These are phyloP conservation scores for Irena cyanogastra DNA, from an alignment of 2,113 vertebrate genomes.

Conservation along the genomic window DNA sequence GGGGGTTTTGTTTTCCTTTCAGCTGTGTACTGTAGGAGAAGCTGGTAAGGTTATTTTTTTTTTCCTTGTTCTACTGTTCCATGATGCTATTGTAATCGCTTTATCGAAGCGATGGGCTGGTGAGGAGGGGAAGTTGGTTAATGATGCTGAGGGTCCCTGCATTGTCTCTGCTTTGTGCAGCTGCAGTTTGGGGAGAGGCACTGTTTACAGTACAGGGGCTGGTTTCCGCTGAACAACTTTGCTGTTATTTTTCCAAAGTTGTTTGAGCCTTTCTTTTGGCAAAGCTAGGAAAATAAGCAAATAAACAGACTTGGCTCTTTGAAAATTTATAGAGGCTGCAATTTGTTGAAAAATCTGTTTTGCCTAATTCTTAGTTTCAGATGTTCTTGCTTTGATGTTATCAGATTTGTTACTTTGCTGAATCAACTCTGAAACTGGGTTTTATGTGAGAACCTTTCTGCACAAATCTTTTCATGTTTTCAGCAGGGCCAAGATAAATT, in stretches of 20 bases:
- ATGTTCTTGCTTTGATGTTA: constrained; percentile 53
- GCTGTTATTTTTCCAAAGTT: constrained; percentile 44
- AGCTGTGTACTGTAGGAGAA: constrained; percentile 62
- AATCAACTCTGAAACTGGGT: constrained; percentile 13
- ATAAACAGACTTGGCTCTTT: background rate
- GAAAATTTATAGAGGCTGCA: background rate
- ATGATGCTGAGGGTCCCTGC: constrained; percentile 50
- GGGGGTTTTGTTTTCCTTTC: constrained; percentile 61
- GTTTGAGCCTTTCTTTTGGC: background rate
- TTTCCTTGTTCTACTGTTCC: constrained; percentile 29
- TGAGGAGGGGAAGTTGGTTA: constrained; percentile 60
- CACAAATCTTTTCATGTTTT: background rate
- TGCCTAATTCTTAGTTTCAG: constrained; percentile 4
- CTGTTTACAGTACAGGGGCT: constrained; percentile 32
- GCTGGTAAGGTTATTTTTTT: constrained; percentile 72
- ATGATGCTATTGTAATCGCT: constrained; percentile 55
- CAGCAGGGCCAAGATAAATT: background rate
- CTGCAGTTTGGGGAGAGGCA: constrained; percentile 29
- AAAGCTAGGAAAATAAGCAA: constrained; percentile 2
- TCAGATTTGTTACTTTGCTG: constrained; percentile 39
- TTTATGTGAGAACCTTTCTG: constrained; percentile 20
- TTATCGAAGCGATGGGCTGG: background rate
- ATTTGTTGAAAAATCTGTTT: constrained; percentile 9
- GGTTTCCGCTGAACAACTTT: background rate
- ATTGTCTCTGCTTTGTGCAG: constrained; percentile 64